Conservation (phyloP, 92 coral and sea anemone species). For the Heteractis magnifica region DNA sequence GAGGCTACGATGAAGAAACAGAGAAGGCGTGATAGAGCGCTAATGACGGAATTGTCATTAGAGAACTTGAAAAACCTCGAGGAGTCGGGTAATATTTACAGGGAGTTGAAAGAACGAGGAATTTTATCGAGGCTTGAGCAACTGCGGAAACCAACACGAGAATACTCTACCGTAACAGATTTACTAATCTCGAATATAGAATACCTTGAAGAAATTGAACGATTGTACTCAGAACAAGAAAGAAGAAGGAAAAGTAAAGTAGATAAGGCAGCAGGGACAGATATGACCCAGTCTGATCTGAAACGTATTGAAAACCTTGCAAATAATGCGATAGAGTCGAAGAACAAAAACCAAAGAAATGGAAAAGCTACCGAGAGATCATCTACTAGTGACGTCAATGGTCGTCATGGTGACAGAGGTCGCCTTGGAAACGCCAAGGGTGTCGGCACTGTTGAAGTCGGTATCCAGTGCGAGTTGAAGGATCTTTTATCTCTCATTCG, state of each 20-base stretch:
- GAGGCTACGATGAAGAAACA: conserved; percentile 6
- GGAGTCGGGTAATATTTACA: conserved; percentile 57
- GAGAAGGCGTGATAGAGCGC: conserved; percentile 35
- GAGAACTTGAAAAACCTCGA: conserved; percentile 64
- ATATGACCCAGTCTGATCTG: conserved; percentile 47
- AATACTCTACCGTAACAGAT: conserved; percentile 58
- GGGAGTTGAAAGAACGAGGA: conserved; percentile 25
- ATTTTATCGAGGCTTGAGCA: conserved; percentile 31
- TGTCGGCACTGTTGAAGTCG: conserved; percentile 21
- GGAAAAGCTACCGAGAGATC: conserved; percentile 1
- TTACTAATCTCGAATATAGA: conserved; percentile 56
- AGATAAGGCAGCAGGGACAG: conserved; percentile 45
- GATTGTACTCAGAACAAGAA: conserved; percentile 20
- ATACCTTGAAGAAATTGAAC: conserved; percentile 47
- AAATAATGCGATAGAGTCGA: conserved; percentile 6
- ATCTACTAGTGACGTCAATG: conserved; percentile 5
- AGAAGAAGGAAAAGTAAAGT: conserved; percentile 13
- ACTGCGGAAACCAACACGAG: conserved; percentile 35
- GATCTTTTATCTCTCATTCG: conserved; percentile 33
- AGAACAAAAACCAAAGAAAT: not conserved
- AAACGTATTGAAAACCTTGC: conserved; percentile 33
- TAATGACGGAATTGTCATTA: conserved; percentile 73
- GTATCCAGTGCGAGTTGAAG: conserved; percentile 57
- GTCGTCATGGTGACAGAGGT: conserved; percentile 20
- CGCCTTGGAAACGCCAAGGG: conserved; percentile 6